phyloP scores from a whole-genome alignment of 2,113 vertebrate genomes.

The Callocephalon fimbriatum region DNA sequence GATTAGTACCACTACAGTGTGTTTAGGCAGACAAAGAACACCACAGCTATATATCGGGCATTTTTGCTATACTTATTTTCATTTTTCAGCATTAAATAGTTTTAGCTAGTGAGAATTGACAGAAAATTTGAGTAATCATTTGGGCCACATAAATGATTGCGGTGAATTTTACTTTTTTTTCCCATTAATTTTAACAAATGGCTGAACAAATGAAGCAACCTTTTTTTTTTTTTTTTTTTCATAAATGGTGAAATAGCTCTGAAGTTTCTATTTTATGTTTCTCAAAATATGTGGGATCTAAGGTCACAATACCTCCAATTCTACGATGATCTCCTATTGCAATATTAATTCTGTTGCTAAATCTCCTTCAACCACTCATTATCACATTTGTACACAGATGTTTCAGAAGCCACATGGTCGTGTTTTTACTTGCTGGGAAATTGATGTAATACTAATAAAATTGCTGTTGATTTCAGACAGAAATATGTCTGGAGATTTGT shows the following conservation, averaged over 20 bases:
- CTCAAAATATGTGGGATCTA: background rate
- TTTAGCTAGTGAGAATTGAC: background rate
- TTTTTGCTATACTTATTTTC: background rate
- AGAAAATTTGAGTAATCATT: background rate
- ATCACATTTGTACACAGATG: background rate
- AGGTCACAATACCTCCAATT: background rate
- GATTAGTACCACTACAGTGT: constrained; percentile 19
- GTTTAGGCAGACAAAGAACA: background rate
- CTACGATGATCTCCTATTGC: background rate
- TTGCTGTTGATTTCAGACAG: background rate
- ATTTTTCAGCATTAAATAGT: background rate
- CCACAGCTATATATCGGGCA: background rate
- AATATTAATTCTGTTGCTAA: background rate
- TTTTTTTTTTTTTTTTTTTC: too few species aligned
- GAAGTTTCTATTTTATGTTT: background rate
- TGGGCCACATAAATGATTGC: background rate
- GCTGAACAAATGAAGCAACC: background rate
- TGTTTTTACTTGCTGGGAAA: background rate
- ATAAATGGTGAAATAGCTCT: background rate
- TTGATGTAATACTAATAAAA: background rate
- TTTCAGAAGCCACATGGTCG: background rate
- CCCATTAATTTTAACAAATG: background rate
- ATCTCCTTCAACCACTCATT: background rate
- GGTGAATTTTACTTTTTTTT: background rate
- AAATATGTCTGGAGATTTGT: background rate